A percentile compares a stretch with the other conserved stretches of the same genome.
phyloP scores from a whole-genome alignment of 2,888 invertebrate genomes.

The Heliconius sara region DNA sequence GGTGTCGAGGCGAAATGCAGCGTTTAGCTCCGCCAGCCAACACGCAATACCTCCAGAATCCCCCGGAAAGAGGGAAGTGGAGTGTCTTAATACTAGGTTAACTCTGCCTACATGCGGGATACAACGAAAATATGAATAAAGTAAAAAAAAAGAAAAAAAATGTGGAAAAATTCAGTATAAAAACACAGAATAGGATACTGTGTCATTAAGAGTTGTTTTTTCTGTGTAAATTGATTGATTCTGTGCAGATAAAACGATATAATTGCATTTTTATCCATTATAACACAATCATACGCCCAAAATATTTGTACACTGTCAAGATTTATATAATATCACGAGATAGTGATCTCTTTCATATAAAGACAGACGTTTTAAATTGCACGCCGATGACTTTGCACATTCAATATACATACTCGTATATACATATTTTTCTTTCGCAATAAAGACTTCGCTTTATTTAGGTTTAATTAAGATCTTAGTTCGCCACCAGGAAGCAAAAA shows the following conservation, averaged over 20 bases:
- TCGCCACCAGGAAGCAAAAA: constrained; percentile 34
- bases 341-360: constrained; percentile 63
- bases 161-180: not conserved
- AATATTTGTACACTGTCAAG: constrained; percentile 53
- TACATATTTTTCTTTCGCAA: constrained; percentile 60
- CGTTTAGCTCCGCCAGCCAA: too few species aligned
- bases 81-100: too few species aligned
- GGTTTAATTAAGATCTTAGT: constrained; percentile 59
- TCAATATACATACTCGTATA: constrained; percentile 55
- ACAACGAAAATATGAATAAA: too few species aligned
- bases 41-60: too few species aligned
- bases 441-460: constrained; percentile 61
- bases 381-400: constrained; percentile 66
- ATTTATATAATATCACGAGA: constrained; percentile 67
- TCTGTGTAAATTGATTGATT: constrained; percentile 34
- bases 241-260: constrained; percentile 26
- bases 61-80: too few species aligned
- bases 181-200: not conserved
- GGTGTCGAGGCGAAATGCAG: too few species aligned
- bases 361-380: constrained; percentile 74
- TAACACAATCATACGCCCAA: constrained; percentile 43
- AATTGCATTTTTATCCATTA: constrained; percentile 42
- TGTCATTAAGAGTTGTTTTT: not conserved
- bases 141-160: too few species aligned
- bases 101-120: too few species aligned